These are phyloP conservation scores for Drosophila buzzatii DNA, from an alignment of 2,888 invertebrate genomes.

Conservation along the genomic window DNA sequence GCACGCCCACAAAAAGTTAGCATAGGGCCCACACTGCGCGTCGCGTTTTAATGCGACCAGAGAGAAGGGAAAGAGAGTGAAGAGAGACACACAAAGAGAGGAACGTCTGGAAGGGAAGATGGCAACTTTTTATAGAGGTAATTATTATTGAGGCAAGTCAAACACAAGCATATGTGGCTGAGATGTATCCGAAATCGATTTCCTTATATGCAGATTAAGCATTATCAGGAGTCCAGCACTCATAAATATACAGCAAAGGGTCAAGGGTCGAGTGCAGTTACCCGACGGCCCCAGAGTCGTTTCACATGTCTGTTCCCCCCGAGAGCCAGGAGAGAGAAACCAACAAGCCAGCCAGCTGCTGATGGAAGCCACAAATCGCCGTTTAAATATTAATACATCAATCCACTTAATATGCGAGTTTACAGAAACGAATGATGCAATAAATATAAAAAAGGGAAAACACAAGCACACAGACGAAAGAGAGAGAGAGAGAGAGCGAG, in stretches of 20 bases:
- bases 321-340: neutral
- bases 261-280: slow-evolving; percentile 55
- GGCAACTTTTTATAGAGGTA: slow-evolving; percentile 53
- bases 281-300: slow-evolving; percentile 32
- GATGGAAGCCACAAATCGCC: slow-evolving; percentile 80
- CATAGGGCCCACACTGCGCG: slow-evolving; percentile 56
- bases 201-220: slow-evolving; percentile 57
- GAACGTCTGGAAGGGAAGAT: slow-evolving; percentile 21
- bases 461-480: slow-evolving; percentile 4
- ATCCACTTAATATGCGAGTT: slow-evolving; percentile 83
- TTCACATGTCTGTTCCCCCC: slow-evolving; percentile 18
- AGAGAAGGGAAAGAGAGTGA: neutral
- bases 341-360: slow-evolving; percentile 18
- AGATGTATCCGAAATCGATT: slow-evolving; percentile 50
- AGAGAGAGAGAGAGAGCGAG: neutral
- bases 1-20: slow-evolving; percentile 65
- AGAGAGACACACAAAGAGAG: neutral
- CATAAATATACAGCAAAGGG: slow-evolving; percentile 62
- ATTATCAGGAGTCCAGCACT: slow-evolving; percentile 47
- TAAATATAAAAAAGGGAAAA: slow-evolving; percentile 71
- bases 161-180: slow-evolving; percentile 25
- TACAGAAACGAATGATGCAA: slow-evolving; percentile 76
- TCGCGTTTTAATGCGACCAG: slow-evolving; percentile 68
- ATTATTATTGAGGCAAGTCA: slow-evolving; percentile 30
- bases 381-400: slow-evolving; percentile 85